Evolutionary conservation across 1,140 invertebrate genomes (phyloP), one percentile per base, ranked within the genome.

Genomic region (Macrosteles quadrilineatus): DNA sequence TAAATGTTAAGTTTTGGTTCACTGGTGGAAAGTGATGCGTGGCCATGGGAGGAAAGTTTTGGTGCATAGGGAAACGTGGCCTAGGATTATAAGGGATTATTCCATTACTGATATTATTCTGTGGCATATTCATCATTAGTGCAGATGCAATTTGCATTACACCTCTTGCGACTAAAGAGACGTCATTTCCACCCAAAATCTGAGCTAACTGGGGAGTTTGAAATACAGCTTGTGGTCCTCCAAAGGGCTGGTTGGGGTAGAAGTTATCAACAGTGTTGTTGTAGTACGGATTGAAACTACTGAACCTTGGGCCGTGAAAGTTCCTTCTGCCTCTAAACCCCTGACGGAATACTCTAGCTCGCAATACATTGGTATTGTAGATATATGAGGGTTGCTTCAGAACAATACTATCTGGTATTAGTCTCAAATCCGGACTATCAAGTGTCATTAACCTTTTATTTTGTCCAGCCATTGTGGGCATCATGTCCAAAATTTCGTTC

Each of bases 141-240:
- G 63, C 32, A 9, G 63, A 66, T 2, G 63, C 63, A 21, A 66
- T 21, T 31, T 66, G 32, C 63, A 66, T 66, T 36, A 66, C 31
- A 14, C 32, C 40, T 40, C 63, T 40, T 21, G 63, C 63, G 27
- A 66, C 27, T 23, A 36, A 27, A 29, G 31, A 45, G 12, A 43
- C 23, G 45, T 43, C 63, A 25, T n/a, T 27, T 12, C 23, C 3
- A 45, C 40, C 63, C n/a, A 43, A 64, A 12, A 32, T 23, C 17
- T 66, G 32, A 14, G 32, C 2, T 2, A 43, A 45, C 27, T 21
- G 23, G 2, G 23, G 17, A 23, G 2, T 27, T 21, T 66, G 32
- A 1, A 27, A 25, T 1, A 40, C 9, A 19, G 1, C n/a, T 23
- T 43, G 29, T 25, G 11, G 2, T 21, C 53, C 6, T 36, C 14